Evolutionary conservation across 2,797 vertebrate genomes (phyloP), one percentile per base, ranked within the genome.

Genomic region (Avahi laniger): DNA sequence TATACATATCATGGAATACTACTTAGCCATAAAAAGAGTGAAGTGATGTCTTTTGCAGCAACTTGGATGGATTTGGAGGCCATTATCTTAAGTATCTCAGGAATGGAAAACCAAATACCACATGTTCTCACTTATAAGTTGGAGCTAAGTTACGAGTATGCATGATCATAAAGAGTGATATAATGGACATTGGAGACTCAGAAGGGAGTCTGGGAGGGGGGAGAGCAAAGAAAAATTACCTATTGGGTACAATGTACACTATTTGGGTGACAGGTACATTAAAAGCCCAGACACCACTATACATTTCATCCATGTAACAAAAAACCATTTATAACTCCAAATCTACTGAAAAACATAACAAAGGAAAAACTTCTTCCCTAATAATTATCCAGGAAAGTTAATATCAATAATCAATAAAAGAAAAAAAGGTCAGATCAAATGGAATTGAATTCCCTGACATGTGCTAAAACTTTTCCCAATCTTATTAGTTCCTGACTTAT

Each of bases 301-400:
- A n/a, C 15, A n/a, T n/a, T n/a, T 65, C 33, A n/a, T n/a, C 33
- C 63, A n/a, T n/a, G 33, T 18, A n/a, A 65, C 33, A 65, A 65
- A 65, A 65, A 65, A n/a, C 33, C 3, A 4, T 65, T n/a, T 65
- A 65, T 65, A 65, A 24, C 15, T 3, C 63, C 7, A 65, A 65
- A 65, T 65, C 63, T n/a, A 67, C 18, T 67, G 63, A n/a, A 65
- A 20, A 9, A 67, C 35, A 57, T 57, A n/a, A n/a, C 13, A 65
- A 65, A 65, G 17, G 10, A 69, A 69, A 69, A 69, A 54, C 14
- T 69, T 73, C 13, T 67, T 80, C 20, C n/a, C 46, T 84, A 89
- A 70, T 75, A 89, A 93, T 89, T 92, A 73, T 85, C 61, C 73
- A 75, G 43, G 76, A 80, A 95, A 88, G 82, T n/a, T 79, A 78